A percentile compares a stretch with the other conserved stretches of the same genome.
Evolutionary conservation across 2,888 invertebrate genomes (phyloP).

Genomic region (Ennomos quercinarius): DNA sequence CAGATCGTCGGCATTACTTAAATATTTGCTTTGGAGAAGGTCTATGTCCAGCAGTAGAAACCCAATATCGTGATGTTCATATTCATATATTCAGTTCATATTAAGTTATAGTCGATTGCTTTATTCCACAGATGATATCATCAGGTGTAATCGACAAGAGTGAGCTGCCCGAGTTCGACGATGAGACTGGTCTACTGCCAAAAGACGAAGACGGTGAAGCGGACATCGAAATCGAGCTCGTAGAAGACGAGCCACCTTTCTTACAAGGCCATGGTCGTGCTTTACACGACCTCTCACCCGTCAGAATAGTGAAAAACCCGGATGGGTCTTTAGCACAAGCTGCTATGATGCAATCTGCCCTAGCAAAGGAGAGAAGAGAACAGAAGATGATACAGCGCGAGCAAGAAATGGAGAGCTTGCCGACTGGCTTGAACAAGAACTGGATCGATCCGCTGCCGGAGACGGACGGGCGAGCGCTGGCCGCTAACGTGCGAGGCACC

Average conservation of each 20-base stretch:
- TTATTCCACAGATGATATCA: conserved; percentile 90
- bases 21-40: no score
- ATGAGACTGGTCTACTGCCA: conserved; percentile 96
- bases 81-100: no score
- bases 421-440: conserved; percentile 92
- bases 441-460: conserved; percentile 99
- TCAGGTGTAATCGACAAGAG: conserved; percentile 96
- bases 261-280: conserved; percentile 96
- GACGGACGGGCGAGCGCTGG: conserved; percentile 88
- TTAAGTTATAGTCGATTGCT: neutral
- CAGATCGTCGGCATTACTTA: no score
- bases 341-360: conserved; percentile 99
- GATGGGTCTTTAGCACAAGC: conserved; percentile 99
- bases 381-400: conserved; percentile 98
- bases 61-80: no score
- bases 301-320: conserved; percentile 98
- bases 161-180: conserved; percentile 98
- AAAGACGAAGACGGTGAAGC: conserved; percentile 98
- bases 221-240: conserved; percentile 99
- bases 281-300: conserved; percentile 96
- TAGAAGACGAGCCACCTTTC: conserved; percentile 99
- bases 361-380: conserved; percentile 98
- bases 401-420: conserved; percentile 94
- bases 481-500: conserved; percentile 93
- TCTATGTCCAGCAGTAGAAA: no score